These are phyloP conservation scores for Ibidorhyncha struthersii DNA, from an alignment of 2,113 vertebrate species.

Conservation along the genomic window DNA sequence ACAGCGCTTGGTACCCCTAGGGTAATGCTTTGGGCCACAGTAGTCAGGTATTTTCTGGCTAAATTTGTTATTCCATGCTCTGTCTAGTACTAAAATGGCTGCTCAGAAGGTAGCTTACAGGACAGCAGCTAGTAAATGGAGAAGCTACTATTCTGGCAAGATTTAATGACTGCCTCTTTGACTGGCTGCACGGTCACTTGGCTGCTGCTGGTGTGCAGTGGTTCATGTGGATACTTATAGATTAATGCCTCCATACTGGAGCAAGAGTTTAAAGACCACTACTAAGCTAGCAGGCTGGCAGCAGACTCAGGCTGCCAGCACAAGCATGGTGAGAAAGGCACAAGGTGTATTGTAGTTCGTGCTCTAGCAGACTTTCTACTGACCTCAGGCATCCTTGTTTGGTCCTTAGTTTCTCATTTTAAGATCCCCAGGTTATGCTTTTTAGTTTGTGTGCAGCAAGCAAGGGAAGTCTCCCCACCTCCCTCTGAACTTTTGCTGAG, in stretches of 20 bases:
- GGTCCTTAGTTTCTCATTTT: background rate
- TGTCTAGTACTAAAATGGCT: background rate
- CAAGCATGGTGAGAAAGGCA: background rate
- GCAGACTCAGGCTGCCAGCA: background rate
- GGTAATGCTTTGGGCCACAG: accelerated
- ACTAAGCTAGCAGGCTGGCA: background rate
- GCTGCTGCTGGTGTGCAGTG: no score
- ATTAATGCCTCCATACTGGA: background rate
- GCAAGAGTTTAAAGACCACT: background rate
- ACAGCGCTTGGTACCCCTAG: accelerated
- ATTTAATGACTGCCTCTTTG: no score
- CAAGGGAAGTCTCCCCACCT: background rate
- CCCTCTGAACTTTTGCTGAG: background rate
- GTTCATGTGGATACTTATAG: background rate
- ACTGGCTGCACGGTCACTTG: no score
- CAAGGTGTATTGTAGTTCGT: background rate
- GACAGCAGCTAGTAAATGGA: no score
- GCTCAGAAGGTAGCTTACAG: background rate
- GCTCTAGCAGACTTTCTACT: background rate
- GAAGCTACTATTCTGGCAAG: no score
- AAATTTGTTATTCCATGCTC: background rate
- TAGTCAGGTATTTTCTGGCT: background rate
- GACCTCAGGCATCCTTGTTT: background rate
- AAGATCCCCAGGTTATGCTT: background rate
- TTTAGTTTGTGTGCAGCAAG: background rate